A percentile compares a stretch with the other conserved stretches of the same genome.
Evolutionary conservation across 2,113 vertebrate genomes (phyloP).

Genomic region (Poecile atricapillus): DNA sequence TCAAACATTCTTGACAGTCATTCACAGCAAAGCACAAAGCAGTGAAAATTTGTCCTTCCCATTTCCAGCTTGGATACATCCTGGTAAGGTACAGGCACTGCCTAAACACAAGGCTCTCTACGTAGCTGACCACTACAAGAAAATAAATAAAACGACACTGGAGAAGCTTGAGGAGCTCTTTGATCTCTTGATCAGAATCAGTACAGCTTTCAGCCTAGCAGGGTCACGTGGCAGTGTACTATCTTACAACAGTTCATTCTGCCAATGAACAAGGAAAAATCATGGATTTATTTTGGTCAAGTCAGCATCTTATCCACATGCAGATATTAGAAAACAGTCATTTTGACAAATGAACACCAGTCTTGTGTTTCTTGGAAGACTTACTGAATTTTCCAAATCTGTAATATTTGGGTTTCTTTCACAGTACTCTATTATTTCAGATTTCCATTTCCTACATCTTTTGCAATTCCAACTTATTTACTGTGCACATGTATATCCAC

Average conservation of each 20-base stretch:
- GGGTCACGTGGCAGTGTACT: background rate
- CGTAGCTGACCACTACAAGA: background rate
- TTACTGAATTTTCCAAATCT: background rate
- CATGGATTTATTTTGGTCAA: background rate
- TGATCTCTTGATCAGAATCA: background rate
- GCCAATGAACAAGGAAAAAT: background rate
- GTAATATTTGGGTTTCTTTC: background rate
- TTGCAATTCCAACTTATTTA: conserved; percentile 8
- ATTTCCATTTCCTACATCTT: background rate
- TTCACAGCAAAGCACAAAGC: background rate
- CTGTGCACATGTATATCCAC: background rate
- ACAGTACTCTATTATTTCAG: background rate
- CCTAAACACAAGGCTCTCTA: background rate
- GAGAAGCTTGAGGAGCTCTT: background rate
- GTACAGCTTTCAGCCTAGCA: background rate
- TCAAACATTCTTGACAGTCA: background rate
- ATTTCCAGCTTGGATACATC: background rate
- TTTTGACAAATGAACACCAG: background rate
- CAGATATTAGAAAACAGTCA: background rate
- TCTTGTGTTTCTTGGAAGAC: conserved; percentile 30
- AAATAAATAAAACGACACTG: background rate
- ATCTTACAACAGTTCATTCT: background rate
- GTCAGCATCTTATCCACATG: background rate
- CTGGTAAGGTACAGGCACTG: background rate
- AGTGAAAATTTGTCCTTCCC: background rate